A percentile compares a stretch with the other conserved stretches of the same genome.
Conservation (phyloP, 37 sponge, comb jelly and placozoan species). For the Oopsacas minuta region DNA sequence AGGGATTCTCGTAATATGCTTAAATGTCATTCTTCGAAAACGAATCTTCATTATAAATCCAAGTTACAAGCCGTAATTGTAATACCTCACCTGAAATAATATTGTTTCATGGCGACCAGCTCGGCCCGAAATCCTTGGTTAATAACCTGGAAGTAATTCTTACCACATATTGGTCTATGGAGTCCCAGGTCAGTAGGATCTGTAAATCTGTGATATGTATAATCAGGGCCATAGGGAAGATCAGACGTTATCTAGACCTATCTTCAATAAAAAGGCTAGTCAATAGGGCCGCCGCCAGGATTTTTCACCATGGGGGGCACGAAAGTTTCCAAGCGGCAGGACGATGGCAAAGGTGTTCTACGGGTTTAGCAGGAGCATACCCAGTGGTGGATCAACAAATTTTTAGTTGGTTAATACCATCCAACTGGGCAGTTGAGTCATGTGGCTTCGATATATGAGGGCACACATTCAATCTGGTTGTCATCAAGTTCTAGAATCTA, state of each 20-base stretch:
- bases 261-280: background rate
- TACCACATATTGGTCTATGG: background rate
- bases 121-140: background rate
- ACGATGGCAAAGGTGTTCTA: too few species aligned
- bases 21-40: background rate
- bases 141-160: background rate
- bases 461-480: too few species aligned
- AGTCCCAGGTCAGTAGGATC: background rate
- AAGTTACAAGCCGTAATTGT: background rate
- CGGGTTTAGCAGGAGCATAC: too few species aligned
- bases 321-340: too few species aligned
- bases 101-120: background rate
- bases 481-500: too few species aligned
- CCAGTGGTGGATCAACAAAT: too few species aligned
- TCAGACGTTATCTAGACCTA: background rate
- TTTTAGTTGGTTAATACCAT: too few species aligned
- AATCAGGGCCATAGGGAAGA: background rate
- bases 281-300: too few species aligned
- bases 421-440: too few species aligned
- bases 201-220: background rate
- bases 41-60: background rate
- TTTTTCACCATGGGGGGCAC: too few species aligned
- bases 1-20: background rate
- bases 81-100: background rate
- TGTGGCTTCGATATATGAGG: too few species aligned